phyloP scores from a whole-genome alignment of 2,888 invertebrate species.

The Drosophila paracracens region DNA sequence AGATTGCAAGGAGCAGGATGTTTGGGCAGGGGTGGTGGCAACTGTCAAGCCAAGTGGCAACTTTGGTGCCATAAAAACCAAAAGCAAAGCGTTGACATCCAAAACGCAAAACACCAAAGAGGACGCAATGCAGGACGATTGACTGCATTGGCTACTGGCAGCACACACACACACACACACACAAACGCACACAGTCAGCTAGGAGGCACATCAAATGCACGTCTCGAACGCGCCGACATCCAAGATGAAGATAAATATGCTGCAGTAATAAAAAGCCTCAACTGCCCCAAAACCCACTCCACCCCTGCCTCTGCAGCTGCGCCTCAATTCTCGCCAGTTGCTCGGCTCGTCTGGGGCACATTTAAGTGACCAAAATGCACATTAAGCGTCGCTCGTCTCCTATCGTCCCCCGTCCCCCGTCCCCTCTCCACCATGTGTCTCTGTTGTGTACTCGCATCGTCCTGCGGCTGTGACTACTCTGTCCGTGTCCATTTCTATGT shows the following conservation, averaged over 20 bases:
- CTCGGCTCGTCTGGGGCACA: conserved; percentile 54
- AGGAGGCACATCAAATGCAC: conserved; percentile 68
- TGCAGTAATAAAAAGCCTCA: conserved; percentile 71
- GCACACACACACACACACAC: conserved; percentile 13
- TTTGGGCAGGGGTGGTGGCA: not conserved
- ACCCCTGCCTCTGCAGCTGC: not conserved
- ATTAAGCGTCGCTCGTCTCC: conserved; percentile 63
- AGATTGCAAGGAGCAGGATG: not conserved
- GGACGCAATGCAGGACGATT: conserved; percentile 59
- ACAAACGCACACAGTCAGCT: conserved; percentile 7
- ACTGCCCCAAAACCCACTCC: conserved; percentile 12
- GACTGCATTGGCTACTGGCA: conserved; percentile 56
- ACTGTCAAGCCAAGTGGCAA: conserved; percentile 50
- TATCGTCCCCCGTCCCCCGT: conserved; percentile 14
- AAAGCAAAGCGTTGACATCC: conserved; percentile 65
- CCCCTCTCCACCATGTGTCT: not conserved
- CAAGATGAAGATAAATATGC: conserved; percentile 75
- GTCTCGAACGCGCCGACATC: conserved; percentile 67
- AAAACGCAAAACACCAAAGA: conserved; percentile 68
- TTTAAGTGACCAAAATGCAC: conserved; percentile 74
- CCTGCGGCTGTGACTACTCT: conserved; percentile 25
- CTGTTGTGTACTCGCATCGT: conserved; percentile 23
- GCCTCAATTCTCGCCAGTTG: conserved; percentile 29
- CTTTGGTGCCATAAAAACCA: conserved; percentile 63
- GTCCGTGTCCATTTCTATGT: conserved; percentile 1